A percentile compares a stretch with the other conserved stretches of the same genome.
Evolutionary conservation across 2,888 invertebrate genomes (phyloP).

Genomic region (Tetragnatha montana): DNA sequence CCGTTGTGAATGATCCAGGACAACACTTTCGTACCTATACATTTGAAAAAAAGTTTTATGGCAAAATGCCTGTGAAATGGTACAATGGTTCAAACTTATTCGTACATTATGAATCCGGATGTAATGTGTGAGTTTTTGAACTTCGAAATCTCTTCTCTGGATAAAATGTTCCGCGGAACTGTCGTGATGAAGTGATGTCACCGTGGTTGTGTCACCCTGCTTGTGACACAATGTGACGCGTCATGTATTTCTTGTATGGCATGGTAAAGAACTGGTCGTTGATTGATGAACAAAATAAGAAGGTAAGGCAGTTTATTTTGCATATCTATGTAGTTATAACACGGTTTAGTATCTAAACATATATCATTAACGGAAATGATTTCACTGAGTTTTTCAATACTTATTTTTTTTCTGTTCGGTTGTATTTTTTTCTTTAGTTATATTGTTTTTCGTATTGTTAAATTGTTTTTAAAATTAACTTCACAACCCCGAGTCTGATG

Average conservation of each 20-base stretch:
- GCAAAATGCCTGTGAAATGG: background rate
- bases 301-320: constrained; percentile 20
- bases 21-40: background rate
- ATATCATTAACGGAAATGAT: too few relatives aligned
- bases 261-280: constrained; percentile 70
- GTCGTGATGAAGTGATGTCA: background rate
- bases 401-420: too few relatives aligned
- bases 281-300: constrained; percentile 51
- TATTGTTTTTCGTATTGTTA: too few relatives aligned
- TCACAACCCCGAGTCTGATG: too few relatives aligned
- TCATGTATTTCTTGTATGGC: constrained; percentile 70
- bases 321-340: too few relatives aligned
- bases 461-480: too few relatives aligned
- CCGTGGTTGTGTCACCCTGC: background rate
- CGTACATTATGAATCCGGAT: too few relatives aligned
- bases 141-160: too few relatives aligned
- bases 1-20: background rate
- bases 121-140: too few relatives aligned
- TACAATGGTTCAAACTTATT: background rate
- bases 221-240: constrained; percentile 35
- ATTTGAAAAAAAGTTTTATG: background rate
- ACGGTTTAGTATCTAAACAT: too few relatives aligned
- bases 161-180: background rate
- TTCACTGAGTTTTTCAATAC: too few relatives aligned
- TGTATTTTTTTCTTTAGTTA: too few relatives aligned